Percentiles rank a stretch among this genome's conserved stretches.
phyloP scores from a whole-genome alignment of 2,113 vertebrate genomes.

The Lethenteron camtschaticum region DNA sequence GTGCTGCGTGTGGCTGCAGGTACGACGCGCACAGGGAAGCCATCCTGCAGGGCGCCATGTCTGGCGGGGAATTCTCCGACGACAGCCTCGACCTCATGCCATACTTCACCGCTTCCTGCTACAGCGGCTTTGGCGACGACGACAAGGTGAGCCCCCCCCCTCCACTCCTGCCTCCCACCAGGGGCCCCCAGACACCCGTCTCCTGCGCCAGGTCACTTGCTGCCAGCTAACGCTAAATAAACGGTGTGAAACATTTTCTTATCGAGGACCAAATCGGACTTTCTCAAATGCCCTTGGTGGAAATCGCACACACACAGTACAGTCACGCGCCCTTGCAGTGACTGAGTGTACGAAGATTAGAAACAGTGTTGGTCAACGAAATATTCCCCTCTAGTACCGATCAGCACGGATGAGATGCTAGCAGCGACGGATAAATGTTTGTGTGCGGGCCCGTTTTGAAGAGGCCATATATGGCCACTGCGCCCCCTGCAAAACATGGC shows the following conservation, averaged over 20 bases:
- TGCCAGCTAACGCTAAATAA: neutral
- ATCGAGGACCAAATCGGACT: too few species aligned
- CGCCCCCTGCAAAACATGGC: too few species aligned
- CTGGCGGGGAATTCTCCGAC: constrained; percentile 55
- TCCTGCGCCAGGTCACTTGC: neutral
- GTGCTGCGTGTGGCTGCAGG: constrained; percentile 22
- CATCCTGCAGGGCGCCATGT: constrained; percentile 50
- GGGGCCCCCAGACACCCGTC: neutral
- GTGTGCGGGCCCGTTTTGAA: too few species aligned
- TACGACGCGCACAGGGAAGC: constrained; percentile 88
- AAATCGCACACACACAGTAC: too few species aligned
- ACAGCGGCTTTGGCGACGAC: constrained; percentile 67
- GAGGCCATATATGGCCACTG: too few species aligned
- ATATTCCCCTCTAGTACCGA: too few species aligned
- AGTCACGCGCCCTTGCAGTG: too few species aligned
- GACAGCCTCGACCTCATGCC: constrained; percentile 62
- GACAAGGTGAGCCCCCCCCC: constrained; percentile 33
- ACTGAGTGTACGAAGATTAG: too few species aligned
- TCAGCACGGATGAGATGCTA: too few species aligned
- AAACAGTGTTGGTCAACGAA: too few species aligned
- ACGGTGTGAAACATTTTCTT: neutral
- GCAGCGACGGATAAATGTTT: too few species aligned
- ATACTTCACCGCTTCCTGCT: constrained; percentile 79
- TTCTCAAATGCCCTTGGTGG: neutral
- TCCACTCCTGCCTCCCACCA: neutral